phyloP scores from a whole-genome alignment of 2,113 vertebrate genomes.

The Peromyscus polionotus region DNA sequence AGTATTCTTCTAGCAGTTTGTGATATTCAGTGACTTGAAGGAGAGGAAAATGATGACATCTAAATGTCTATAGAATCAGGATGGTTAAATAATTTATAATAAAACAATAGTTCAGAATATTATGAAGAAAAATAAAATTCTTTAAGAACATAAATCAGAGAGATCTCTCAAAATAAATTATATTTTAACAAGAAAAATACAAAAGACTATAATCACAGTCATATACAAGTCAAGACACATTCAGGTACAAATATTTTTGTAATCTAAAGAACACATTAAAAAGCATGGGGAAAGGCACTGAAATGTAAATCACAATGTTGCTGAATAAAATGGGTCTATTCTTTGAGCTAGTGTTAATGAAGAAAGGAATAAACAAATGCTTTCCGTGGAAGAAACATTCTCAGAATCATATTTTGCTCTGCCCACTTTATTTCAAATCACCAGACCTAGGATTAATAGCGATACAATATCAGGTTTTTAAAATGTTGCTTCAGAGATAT shows the following conservation, averaged over 20 bases:
- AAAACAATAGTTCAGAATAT: background rate
- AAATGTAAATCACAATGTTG: background rate
- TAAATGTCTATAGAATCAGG: background rate
- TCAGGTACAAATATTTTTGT: slow-evolving; percentile 42
- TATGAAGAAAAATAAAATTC: slow-evolving; percentile 35
- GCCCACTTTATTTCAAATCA: slow-evolving; percentile 24
- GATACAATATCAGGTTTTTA: slow-evolving; percentile 7
- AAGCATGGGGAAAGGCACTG: background rate
- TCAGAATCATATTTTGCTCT: slow-evolving; percentile 39
- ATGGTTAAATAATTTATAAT: slow-evolving; percentile 29
- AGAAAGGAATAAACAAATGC: slow-evolving; percentile 20
- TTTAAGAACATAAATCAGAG: slow-evolving; percentile 38
- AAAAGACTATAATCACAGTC: slow-evolving; percentile 1
- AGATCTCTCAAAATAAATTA: background rate
- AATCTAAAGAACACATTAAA: background rate
- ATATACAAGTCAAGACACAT: slow-evolving; percentile 1
- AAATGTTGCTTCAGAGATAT: background rate
- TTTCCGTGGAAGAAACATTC: slow-evolving; percentile 27
- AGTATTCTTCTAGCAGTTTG: background rate
- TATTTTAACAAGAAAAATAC: slow-evolving; percentile 4
- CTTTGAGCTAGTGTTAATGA: background rate
- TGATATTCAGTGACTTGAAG: background rate
- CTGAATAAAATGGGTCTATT: background rate
- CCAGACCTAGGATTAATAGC: background rate
- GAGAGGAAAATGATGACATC: background rate